Base-by-base conservation (phyloP, 2,113 vertebrate genomes). In the Cyprinodon brontotheroides region DNA sequence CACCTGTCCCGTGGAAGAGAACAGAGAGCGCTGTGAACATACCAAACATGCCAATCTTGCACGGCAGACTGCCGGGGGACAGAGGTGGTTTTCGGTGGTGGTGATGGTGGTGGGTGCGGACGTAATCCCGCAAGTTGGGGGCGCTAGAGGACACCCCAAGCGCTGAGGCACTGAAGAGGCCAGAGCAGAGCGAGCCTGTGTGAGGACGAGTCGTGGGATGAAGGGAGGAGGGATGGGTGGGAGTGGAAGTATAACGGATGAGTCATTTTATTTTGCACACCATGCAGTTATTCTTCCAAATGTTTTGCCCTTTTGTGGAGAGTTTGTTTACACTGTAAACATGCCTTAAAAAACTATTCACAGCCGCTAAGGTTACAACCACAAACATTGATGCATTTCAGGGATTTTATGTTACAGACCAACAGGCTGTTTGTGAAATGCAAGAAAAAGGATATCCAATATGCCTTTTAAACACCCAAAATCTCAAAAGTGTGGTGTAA, bases 91-190 rank as follows among this genome's bases (percentile, higher is more conserved):
- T 98, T 93, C 96, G 95, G 85, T 96, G 86, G 74, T 74, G 89
- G 81, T 75, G 90, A 79, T 90, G 89, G 82, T 92, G 96, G 77
- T 92, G 96, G 86, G 94, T 96, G 94, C 95, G 96, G 72, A 96
- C 95, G 93, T 97, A 97, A 93, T 99, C 97, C 93, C 96, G 96
- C 90, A 99, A 96, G 94, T 99, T 99, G 91, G 97, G 98, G 92
- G 97, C 96, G 48, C 97, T 98, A 94, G 95, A 97, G 89, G 97
- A 98, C 92, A 96, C 97, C 57, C 96, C 97, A 70, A 97, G 95
- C 94, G 96, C 95, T 20, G 96, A 96, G 92, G 97, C 97, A 91
- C 96, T 99, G 96, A 99, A 99, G 92, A 99, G 95, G 86, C 98
- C 98, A 80, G 96, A 96, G 92, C 96, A 96, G 89, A 96, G 96